Evolutionary conservation across 2,113 vertebrate genomes (phyloP).

Genomic region (Ellobius talpinus): DNA sequence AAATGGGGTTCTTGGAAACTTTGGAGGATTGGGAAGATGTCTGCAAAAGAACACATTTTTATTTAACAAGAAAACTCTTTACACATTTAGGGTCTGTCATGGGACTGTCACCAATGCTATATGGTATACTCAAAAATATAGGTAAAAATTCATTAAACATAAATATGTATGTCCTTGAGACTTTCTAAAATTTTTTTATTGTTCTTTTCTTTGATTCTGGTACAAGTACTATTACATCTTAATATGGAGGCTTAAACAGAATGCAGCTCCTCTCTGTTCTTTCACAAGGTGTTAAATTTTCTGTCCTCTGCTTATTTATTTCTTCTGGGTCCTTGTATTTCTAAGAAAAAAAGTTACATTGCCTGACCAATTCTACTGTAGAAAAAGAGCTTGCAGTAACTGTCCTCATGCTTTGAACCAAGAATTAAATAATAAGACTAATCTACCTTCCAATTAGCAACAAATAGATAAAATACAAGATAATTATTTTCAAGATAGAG

Average conservation of each 20-base stretch:
- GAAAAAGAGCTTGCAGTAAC: not conserved
- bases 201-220: not conserved
- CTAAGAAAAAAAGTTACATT: not conserved
- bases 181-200: not conserved
- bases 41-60: not conserved
- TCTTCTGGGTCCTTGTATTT: not conserved
- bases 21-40: not conserved
- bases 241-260: not conserved
- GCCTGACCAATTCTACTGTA: not conserved
- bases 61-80: not conserved
- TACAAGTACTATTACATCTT: not conserved
- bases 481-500: not conserved
- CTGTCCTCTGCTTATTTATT: not conserved
- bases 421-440: not conserved
- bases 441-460: not conserved
- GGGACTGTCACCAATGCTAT: not conserved
- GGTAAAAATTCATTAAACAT: not conserved
- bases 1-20: not conserved
- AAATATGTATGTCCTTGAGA: not conserved
- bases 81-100: not conserved
- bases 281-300: not conserved
- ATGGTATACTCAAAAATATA: not conserved
- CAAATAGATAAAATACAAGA: not conserved
- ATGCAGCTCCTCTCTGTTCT: not conserved
- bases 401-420: not conserved